Conservation (phyloP, 2,888 invertebrate genomes). For the Drosophila glabriapex region DNA sequence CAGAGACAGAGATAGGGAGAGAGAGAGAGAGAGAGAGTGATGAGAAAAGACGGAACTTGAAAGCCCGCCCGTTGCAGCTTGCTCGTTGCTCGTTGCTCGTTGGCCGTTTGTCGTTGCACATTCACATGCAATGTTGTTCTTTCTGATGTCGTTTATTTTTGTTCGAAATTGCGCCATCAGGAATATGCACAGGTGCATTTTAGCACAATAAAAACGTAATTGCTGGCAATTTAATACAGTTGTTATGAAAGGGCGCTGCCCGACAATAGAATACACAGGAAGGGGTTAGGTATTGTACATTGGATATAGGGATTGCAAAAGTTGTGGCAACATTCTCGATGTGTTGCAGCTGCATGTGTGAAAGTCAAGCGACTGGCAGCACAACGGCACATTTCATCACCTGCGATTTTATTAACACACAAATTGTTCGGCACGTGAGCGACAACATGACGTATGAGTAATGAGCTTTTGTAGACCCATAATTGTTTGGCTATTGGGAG, state of each 20-base stretch:
- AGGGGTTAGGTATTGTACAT: background rate
- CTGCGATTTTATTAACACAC: slow-evolving; percentile 46
- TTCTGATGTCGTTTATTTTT: slow-evolving; percentile 81
- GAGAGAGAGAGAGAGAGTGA: background rate
- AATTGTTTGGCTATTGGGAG: slow-evolving; percentile 31
- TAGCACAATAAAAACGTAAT: slow-evolving; percentile 82
- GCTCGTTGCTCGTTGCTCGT: background rate
- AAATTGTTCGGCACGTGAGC: slow-evolving; percentile 27
- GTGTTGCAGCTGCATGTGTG: background rate
- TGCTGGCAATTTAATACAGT: slow-evolving; percentile 78
- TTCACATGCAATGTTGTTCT: slow-evolving; percentile 72
- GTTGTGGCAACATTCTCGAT: background rate
- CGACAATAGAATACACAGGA: slow-evolving; percentile 1
- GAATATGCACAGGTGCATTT: slow-evolving; percentile 82
- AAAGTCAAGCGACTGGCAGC: background rate
- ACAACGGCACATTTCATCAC: slow-evolving; percentile 41
- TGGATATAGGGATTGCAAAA: background rate
- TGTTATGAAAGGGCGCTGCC: slow-evolving; percentile 45
- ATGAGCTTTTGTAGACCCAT: slow-evolving; percentile 40
- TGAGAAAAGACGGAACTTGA: background rate
- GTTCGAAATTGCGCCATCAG: slow-evolving; percentile 82
- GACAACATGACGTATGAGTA: slow-evolving; percentile 68
- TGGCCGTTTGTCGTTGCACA: slow-evolving; percentile 6
- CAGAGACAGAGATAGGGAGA: slow-evolving; percentile 1
- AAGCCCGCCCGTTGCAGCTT: background rate